Conservation (phyloP, 1,140 invertebrate species). For the Hylyphantes graminicola region DNA sequence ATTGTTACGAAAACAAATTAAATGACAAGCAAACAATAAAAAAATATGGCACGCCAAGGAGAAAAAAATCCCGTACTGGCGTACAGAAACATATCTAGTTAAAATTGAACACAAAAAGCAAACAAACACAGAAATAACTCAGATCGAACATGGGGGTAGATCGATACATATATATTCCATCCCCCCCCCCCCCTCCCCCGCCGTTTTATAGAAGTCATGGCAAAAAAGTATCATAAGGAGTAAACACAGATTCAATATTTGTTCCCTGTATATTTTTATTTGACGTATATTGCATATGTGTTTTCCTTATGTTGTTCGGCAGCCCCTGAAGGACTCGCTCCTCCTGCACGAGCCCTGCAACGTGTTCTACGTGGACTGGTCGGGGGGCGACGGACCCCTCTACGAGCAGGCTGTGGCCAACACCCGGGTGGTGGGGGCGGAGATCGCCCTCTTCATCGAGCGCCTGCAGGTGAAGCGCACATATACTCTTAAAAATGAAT, state of each 20-base stretch:
- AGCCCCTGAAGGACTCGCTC: constrained; percentile 27
- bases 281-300: not conserved
- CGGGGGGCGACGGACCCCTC: constrained; percentile 68
- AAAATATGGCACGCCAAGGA: too few relatives aligned
- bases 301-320: not conserved
- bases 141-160: too few relatives aligned
- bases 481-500: too few relatives aligned
- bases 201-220: not conserved
- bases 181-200: too few relatives aligned
- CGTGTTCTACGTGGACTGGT: constrained; percentile 68
- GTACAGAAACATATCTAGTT: too few relatives aligned
- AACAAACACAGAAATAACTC: too few relatives aligned
- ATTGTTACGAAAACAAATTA: too few relatives aligned
- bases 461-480: constrained; percentile 59
- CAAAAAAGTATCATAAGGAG: not conserved
- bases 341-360: constrained; percentile 64
- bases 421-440: constrained; percentile 74
- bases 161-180: too few relatives aligned
- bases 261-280: not conserved
- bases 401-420: constrained; percentile 75
- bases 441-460: constrained; percentile 70
- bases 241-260: not conserved
- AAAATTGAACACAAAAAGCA: too few relatives aligned
- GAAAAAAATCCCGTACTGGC: too few relatives aligned
- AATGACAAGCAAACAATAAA: too few relatives aligned